phyloP scores from a whole-genome alignment of 2,888 invertebrate genomes.

The Dryococelus australis region DNA sequence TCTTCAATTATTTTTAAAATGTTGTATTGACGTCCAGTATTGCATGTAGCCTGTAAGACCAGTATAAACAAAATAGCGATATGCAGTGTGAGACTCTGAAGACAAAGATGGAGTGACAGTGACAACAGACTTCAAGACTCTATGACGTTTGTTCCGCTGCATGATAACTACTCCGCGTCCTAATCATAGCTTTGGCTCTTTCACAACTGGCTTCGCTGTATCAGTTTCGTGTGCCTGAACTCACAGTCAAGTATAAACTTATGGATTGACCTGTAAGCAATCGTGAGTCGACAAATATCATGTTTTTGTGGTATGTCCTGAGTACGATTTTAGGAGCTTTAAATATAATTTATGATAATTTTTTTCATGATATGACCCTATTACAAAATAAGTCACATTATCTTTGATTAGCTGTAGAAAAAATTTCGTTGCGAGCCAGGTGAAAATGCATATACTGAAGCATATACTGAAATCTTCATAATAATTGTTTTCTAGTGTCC shows the following conservation, averaged over 20 bases:
- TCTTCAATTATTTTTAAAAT: background rate
- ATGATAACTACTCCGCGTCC: background rate
- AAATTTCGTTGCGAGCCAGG: no score
- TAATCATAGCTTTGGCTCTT: background rate
- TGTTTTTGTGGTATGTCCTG: background rate
- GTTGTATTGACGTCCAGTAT: background rate
- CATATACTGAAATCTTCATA: no score
- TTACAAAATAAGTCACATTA: no score
- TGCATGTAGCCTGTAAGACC: background rate
- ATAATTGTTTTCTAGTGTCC: no score
- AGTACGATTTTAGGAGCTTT: no score
- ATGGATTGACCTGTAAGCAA: background rate
- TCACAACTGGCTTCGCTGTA: background rate
- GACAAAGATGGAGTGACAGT: background rate
- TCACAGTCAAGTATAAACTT: background rate
- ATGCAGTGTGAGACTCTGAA: background rate
- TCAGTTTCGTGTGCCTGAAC: background rate
- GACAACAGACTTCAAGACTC: background rate
- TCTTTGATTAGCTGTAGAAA: no score
- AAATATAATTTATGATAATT: no score
- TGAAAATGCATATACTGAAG: no score
- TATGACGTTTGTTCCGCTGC: background rate
- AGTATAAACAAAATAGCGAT: background rate
- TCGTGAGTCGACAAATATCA: background rate
- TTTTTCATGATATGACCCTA: no score